A percentile compares a stretch with the other conserved stretches of the same genome.
phyloP scores from a whole-genome alignment of 2,113 vertebrate species.

The Serinus canaria region DNA sequence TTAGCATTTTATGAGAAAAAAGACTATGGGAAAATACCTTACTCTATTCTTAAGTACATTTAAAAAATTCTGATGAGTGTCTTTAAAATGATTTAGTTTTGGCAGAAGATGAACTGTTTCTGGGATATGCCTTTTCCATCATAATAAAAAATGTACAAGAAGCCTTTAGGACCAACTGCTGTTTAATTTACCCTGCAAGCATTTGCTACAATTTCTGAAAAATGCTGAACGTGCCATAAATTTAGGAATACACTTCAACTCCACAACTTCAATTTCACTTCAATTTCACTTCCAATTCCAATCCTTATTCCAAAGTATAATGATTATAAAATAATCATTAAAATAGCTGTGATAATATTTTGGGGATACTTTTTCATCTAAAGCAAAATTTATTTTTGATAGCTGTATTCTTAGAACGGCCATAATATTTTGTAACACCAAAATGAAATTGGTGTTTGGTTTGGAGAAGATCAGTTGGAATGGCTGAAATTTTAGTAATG shows the following conservation, averaged over 20 bases:
- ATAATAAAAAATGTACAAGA: not conserved
- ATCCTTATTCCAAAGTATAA: not conserved
- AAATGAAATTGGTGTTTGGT: not conserved
- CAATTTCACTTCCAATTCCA: not conserved
- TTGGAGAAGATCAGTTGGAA: not conserved
- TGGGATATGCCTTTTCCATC: not conserved
- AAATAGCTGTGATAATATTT: not conserved
- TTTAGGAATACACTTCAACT: not conserved
- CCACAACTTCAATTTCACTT: not conserved
- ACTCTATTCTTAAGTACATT: not conserved
- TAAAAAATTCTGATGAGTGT: not conserved
- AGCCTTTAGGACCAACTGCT: not conserved
- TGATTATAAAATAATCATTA: not conserved
- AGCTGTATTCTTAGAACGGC: not conserved
- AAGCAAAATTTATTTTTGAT: not conserved
- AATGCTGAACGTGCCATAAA: not conserved
- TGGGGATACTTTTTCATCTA: not conserved
- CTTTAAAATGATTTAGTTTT: not conserved
- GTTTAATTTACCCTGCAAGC: not conserved
- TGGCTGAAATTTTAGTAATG: not conserved
- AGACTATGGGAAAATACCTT: constrained; percentile 41
- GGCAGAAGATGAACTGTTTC: constrained; percentile 3
- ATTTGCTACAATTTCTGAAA: not conserved
- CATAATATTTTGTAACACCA: not conserved
- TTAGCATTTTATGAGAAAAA: constrained; percentile 40